phyloP scores from a whole-genome alignment of 2,113 vertebrate genomes.

The Oriolus oriolus region DNA sequence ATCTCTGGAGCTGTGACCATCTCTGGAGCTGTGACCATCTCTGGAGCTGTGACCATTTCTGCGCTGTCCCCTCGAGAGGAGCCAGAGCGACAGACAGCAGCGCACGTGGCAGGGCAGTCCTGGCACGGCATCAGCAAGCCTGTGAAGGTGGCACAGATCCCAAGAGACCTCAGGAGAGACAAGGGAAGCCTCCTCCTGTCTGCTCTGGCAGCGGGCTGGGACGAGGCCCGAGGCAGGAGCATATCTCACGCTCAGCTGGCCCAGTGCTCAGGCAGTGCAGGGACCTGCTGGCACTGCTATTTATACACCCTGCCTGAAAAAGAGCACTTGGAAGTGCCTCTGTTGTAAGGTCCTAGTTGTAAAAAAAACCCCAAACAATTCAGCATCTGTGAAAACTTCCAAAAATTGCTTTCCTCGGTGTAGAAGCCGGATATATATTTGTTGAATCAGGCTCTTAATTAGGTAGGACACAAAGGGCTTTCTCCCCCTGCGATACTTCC shows the following conservation, averaged over 20 bases:
- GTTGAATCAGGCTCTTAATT: conserved; percentile 53
- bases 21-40: no score
- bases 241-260: rapidly evolving
- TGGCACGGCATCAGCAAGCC: neutral
- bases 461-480: conserved; percentile 23
- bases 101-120: rapidly evolving
- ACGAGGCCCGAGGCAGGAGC: neutral
- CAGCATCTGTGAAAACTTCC: neutral
- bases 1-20: no score
- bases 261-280: neutral
- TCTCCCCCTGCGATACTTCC: neutral
- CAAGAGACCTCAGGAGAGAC: neutral
- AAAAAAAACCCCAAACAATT: neutral
- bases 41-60: no score
- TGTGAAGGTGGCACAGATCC: neutral
- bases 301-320: neutral
- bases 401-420: conserved; percentile 37
- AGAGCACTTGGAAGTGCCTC: neutral
- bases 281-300: conserved; percentile 16
- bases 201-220: rapidly evolving
- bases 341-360: neutral
- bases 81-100: rapidly evolving
- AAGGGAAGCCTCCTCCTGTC: neutral
- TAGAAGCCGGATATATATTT: conserved; percentile 47
- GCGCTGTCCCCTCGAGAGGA: neutral